Evolutionary conservation across 2,888 invertebrate genomes (phyloP).

Genomic region (Pseudanteris insignis): DNA sequence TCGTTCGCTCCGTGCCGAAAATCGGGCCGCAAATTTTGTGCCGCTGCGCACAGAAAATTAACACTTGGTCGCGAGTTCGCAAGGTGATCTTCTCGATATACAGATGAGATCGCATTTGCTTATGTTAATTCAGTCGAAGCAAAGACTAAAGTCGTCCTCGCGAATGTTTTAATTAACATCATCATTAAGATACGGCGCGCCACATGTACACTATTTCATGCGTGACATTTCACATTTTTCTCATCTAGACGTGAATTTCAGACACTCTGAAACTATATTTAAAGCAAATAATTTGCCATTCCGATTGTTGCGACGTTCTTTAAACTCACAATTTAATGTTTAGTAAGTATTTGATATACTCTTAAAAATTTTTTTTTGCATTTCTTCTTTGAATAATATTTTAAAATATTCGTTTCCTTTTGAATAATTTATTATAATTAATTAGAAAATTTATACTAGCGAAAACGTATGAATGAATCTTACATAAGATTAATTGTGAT

Average conservation of each 20-base stretch:
- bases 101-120: constrained; percentile 56
- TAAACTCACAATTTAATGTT: no score
- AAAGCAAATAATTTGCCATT: constrained; percentile 3
- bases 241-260: constrained; percentile 36
- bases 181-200: constrained; percentile 57
- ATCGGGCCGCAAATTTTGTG: constrained; percentile 38
- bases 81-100: constrained; percentile 50
- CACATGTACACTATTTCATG: constrained; percentile 42
- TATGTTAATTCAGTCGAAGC: constrained; percentile 63
- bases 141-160: constrained; percentile 49
- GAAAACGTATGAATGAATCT: no score
- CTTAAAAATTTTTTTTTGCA: no score
- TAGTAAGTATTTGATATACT: no score
- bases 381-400: no score
- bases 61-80: constrained; percentile 58
- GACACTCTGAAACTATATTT: constrained; percentile 21
- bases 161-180: constrained; percentile 66
- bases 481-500: no score
- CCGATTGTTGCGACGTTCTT: no score
- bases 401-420: no score
- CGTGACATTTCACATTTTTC: constrained; percentile 44
- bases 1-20: constrained; percentile 25
- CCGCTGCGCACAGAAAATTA: constrained; percentile 55
- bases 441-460: no score
- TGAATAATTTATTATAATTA: no score